Conservation (phyloP, 2,888 invertebrate genomes). For the Dryadula phaetusa region DNA sequence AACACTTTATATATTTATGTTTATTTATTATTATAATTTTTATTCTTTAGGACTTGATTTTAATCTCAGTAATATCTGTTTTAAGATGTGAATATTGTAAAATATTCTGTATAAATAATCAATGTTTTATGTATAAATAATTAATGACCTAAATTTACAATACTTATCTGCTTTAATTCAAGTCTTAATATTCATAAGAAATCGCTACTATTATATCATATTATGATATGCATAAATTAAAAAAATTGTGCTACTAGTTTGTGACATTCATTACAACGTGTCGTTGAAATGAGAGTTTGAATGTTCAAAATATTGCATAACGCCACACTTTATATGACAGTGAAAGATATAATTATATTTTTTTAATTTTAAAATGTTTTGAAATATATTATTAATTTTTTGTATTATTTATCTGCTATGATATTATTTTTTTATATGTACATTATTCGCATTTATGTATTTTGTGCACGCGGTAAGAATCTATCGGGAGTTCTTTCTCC, state of each 20-base stretch:
- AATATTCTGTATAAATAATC: no score
- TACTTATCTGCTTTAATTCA: not conserved
- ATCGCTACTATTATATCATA: conserved; percentile 23
- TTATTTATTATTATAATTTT: no score
- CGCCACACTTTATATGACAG: not conserved
- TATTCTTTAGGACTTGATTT: no score
- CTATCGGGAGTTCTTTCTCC: no score
- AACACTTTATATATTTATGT: no score
- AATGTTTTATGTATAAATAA: no score
- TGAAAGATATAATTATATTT: conserved; percentile 3
- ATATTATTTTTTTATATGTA: no score
- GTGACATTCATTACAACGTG: conserved; percentile 2
- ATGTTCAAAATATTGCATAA: conserved; percentile 12
- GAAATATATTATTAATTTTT: not conserved
- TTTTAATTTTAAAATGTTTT: not conserved
- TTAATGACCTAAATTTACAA: not conserved
- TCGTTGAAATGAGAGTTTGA: conserved; percentile 2
- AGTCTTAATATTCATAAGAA: not conserved
- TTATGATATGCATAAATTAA: conserved; percentile 21
- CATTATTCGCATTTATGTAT: not conserved
- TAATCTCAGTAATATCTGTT: no score
- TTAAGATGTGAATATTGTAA: no score
- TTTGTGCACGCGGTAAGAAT: no score
- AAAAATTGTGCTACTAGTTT: conserved; percentile 16
- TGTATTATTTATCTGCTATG: not conserved